Conservation (phyloP, 2,888 invertebrate genomes). For the Drosophila dives region DNA sequence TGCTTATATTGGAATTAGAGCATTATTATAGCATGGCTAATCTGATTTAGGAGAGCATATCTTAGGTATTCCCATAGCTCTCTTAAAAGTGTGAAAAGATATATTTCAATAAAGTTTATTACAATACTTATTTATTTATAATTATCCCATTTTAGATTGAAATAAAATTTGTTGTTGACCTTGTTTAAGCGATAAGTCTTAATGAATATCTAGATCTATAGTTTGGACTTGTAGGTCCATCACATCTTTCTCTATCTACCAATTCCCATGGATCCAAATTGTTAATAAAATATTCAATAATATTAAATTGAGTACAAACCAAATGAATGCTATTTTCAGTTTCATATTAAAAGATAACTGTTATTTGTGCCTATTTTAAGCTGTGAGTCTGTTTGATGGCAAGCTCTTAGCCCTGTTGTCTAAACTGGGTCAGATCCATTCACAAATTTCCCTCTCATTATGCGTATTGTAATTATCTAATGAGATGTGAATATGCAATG, state of each 20-base stretch:
- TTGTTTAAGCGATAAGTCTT: background rate
- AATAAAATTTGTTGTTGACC: background rate
- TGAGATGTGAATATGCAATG: slow-evolving; percentile 39
- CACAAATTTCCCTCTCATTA: slow-evolving; percentile 61
- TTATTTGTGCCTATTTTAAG: slow-evolving; percentile 5
- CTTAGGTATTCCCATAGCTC: background rate
- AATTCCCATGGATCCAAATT: background rate
- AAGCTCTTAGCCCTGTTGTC: slow-evolving; percentile 1
- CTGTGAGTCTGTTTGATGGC: slow-evolving; percentile 1
- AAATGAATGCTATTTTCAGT: background rate
- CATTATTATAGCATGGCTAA: background rate
- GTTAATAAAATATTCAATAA: background rate
- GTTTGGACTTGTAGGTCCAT: background rate
- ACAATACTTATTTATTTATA: background rate
- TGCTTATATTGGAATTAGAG: background rate
- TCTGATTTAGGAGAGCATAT: background rate
- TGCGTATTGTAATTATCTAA: slow-evolving; percentile 60
- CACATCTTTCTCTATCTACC: background rate
- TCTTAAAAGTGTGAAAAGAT: background rate
- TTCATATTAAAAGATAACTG: background rate
- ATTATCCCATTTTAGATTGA: background rate
- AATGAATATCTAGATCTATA: background rate
- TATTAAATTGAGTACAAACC: background rate
- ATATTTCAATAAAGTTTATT: background rate
- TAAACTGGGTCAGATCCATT: slow-evolving; percentile 36